A percentile compares a stretch with the other conserved stretches of the same genome.
phyloP scores from a whole-genome alignment of 2,797 vertebrate species.

The Selene dorsalis region DNA sequence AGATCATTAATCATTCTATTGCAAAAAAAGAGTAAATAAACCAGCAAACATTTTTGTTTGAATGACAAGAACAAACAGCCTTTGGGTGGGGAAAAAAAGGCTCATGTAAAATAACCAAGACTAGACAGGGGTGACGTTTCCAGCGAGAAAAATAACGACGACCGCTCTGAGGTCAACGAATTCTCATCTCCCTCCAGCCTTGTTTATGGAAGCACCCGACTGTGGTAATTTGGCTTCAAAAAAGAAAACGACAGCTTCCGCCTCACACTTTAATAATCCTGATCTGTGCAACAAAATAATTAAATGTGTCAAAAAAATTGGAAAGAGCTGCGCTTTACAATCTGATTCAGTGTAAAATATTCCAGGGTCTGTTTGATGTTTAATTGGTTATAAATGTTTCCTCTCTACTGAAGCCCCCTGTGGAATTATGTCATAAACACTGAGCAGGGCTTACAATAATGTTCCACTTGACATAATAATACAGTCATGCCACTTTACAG shows the following conservation, averaged over 20 bases:
- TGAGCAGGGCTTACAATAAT: conserved; percentile 63
- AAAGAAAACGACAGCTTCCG: conserved; percentile 30
- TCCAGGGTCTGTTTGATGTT: conserved; percentile 69
- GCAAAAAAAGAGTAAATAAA: conserved; percentile 11
- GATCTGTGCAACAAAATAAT: conserved; percentile 36
- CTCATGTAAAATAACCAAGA: conserved; percentile 26
- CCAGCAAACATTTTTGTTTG: conserved; percentile 51
- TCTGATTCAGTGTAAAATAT: conserved; percentile 61
- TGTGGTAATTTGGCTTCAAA: conserved; percentile 12
- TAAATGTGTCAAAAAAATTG: conserved; percentile 46
- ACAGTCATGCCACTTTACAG: conserved; percentile 57
- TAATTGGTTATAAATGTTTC: conserved; percentile 60
- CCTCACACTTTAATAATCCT: conserved; percentile 29
- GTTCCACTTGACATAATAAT: conserved; percentile 78
- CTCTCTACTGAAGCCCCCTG: conserved; percentile 39
- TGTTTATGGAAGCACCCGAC: conserved; percentile 21
- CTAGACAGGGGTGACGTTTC: conserved; percentile 35
- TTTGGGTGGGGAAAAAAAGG: background rate
- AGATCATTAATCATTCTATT: conserved; percentile 56
- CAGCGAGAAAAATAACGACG: conserved; percentile 12
- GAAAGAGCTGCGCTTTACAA: conserved; percentile 48
- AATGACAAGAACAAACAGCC: conserved; percentile 38
- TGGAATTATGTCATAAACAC: conserved; percentile 78
- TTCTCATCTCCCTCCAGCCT: conserved; percentile 13
- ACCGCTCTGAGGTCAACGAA: conserved; percentile 4